Base-by-base conservation (phyloP, 2,797 vertebrate species). In the Enteromius trimaculatus region DNA sequence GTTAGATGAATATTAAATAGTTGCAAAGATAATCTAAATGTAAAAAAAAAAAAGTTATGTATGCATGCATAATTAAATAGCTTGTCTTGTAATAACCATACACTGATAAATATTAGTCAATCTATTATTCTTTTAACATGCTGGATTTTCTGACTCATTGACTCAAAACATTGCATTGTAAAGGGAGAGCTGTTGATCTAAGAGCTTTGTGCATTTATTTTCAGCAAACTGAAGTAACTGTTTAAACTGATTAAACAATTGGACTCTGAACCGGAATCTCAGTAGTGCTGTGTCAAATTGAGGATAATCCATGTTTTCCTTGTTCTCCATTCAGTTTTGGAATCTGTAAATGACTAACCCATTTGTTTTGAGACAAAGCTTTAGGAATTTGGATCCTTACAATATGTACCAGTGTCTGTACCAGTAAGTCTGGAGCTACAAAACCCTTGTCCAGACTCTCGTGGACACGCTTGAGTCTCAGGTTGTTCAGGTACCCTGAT, bases 361-460 rank as follows among this genome's bases (percentile, higher is more conserved):
- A 78, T 51, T 83, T 78, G 65, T 83, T 83, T 66, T 82, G 80
- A 65, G 70, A 82, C 70, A 47, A 49, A 70, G 74, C 74, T 69
- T 83, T 77, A 19, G 49, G 42, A 83, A 70, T 70, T 39, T 31
- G 49, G 53, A 74, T 70, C 6, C 7, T 55, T 77, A 13, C 5
- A 8, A 47, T 34, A 74, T 26, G 47, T 14, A 19, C 62, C 29
- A 21, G 17, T 19, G 47, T 79, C 47, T 69, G 47, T 21, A 69
- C n/a, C 37, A 1, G 6, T n/a, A 34, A 74, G 42, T 51, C 31
- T 82, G 60, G 16, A 62, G 21, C 66, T 70, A 53, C 26, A 72
- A 21, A 64, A 47, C 13, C 39, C 47, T 66, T 5, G 21, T 69
- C 64, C 39, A 47, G 23, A 51, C 65, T 68, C n/a, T 42, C 39